Conservation (phyloP, 1,140 invertebrate species). For the Carposina sasakii region DNA sequence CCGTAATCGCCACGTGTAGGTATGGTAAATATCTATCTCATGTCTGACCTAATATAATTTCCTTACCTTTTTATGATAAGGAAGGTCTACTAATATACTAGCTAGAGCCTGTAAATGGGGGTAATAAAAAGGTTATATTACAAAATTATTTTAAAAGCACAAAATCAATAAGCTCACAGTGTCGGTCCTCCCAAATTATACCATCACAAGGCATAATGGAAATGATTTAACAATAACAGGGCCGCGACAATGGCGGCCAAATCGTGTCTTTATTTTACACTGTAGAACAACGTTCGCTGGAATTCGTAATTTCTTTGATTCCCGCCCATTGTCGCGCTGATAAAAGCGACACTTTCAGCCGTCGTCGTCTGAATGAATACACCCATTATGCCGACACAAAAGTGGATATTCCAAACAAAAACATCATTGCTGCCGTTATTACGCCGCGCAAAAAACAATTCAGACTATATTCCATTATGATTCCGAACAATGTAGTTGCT, state of each 20-base stretch:
- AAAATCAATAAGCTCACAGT: no score
- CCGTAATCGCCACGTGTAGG: no score
- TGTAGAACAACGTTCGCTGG: constrained; percentile 37
- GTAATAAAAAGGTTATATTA: no score
- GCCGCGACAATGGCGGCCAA: constrained; percentile 26
- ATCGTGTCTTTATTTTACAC: constrained; percentile 39
- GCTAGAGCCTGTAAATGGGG: no score
- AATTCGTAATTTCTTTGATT: constrained; percentile 70
- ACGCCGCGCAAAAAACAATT: constrained; percentile 38
- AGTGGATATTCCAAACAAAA: constrained; percentile 61
- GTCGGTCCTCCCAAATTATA: no score
- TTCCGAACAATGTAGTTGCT: constrained; percentile 38
- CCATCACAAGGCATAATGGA: no score
- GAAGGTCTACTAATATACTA: no score
- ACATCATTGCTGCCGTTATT: constrained; percentile 45
- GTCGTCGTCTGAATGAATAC: constrained; percentile 61
- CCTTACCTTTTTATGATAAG: no score
- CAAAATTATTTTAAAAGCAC: no score
- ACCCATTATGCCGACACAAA: constrained; percentile 64
- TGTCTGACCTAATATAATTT: no score
- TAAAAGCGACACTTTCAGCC: constrained; percentile 69
- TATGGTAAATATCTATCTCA: no score
- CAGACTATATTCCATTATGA: constrained; percentile 38
- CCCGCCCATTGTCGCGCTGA: constrained; percentile 61
- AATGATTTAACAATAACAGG: no score